Conservation (phyloP, 2,113 vertebrate genomes). For the Malurus alboscapulatus region DNA sequence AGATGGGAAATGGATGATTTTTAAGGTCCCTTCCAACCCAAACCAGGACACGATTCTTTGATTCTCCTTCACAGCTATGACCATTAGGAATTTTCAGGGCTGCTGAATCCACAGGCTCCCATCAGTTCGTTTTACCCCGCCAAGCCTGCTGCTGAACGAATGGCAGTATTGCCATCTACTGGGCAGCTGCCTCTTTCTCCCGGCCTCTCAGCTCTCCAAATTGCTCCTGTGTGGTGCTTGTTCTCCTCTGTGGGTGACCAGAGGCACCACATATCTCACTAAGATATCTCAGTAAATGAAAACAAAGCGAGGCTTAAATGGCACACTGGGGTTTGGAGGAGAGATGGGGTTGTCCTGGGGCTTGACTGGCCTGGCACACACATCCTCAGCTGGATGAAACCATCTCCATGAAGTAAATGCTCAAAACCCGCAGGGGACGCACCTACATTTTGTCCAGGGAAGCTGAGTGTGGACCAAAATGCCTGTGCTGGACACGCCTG, state of each 20-base stretch:
- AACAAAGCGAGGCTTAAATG: not conserved
- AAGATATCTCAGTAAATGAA: not conserved
- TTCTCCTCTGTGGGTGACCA: not conserved
- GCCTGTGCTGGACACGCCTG: not conserved
- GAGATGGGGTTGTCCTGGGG: not conserved
- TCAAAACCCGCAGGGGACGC: accelerated
- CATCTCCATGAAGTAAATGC: not conserved
- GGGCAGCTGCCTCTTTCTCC: not conserved
- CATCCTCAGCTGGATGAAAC: not conserved
- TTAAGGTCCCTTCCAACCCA: not conserved
- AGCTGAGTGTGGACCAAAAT: not conserved
- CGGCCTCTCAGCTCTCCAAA: not conserved
- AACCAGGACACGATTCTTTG: not conserved
- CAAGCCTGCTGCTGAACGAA: not conserved
- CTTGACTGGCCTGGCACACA: not conserved
- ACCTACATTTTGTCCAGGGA: not conserved
- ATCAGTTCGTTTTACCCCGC: not conserved
- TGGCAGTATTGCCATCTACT: constrained; percentile 39
- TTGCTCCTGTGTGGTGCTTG: not conserved
- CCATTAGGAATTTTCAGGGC: not conserved
- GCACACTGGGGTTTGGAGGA: not conserved
- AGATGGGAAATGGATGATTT: not conserved
- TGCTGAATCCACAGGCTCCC: not conserved
- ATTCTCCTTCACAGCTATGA: not conserved
- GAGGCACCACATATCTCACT: accelerated